Evolutionary conservation across 2,888 invertebrate species (phyloP).

Genomic region (Dexiosoma caninum): DNA sequence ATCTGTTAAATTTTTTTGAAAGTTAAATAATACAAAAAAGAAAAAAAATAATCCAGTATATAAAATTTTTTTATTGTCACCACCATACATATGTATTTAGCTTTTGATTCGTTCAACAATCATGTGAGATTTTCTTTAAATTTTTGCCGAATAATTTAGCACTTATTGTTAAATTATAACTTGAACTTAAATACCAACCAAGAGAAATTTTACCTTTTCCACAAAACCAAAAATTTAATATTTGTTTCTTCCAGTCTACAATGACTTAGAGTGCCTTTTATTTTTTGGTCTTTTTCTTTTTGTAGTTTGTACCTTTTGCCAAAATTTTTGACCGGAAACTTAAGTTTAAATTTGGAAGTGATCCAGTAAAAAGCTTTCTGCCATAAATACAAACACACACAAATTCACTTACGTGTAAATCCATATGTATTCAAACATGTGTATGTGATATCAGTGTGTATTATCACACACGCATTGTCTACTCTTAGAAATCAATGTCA

Average conservation of each 20-base stretch:
- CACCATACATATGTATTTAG: conserved; percentile 15
- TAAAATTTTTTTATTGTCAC: not conserved
- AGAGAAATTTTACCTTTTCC: conserved; percentile 46
- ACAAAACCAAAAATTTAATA: conserved; percentile 13
- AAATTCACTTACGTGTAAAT: conserved; percentile 11
- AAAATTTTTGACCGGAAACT: conserved; percentile 77
- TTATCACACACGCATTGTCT: conserved; percentile 34
- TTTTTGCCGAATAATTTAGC: conserved; percentile 60
- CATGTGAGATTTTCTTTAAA: conserved; percentile 64
- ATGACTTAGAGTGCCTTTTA: conserved; percentile 61
- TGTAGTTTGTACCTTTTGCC: conserved; percentile 71
- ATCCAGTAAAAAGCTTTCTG: conserved; percentile 75
- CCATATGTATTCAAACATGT: not conserved
- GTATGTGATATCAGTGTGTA: not conserved
- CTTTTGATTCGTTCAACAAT: conserved; percentile 1
- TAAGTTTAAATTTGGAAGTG: conserved; percentile 75
- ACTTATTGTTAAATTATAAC: conserved; percentile 56
- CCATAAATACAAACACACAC: conserved; percentile 48
- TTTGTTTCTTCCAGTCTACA: conserved; percentile 52
- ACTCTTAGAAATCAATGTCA: conserved; percentile 67
- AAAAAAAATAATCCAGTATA: not conserved
- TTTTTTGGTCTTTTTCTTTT: not conserved
- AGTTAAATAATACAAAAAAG: not conserved
- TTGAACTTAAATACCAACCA: conserved; percentile 5
- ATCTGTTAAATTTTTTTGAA: not conserved